Conservation (phyloP, 2,113 vertebrate species). For the Cercocebus atys region DNA sequence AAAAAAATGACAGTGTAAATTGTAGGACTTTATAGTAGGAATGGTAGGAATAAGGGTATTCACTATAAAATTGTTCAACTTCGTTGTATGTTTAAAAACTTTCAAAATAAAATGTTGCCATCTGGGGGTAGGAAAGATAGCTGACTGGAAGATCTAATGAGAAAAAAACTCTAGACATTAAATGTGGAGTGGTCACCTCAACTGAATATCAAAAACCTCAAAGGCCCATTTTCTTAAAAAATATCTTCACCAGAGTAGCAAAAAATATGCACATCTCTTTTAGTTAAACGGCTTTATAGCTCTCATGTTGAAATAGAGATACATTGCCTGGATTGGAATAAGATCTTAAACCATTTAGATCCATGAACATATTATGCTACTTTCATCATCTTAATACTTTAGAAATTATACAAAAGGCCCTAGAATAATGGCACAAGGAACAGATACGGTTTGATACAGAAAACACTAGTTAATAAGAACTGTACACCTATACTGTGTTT, state of each 20-base stretch:
- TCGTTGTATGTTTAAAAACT: neutral
- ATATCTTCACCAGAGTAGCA: neutral
- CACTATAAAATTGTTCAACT: constrained; percentile 28
- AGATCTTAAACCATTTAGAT: neutral
- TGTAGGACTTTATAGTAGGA: neutral
- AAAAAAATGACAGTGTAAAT: neutral
- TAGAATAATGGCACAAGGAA: neutral
- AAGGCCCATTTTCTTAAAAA: neutral
- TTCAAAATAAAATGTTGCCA: constrained; percentile 1
- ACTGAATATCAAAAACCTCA: neutral
- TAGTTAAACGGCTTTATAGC: neutral
- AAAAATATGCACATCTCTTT: neutral
- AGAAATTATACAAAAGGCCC: neutral
- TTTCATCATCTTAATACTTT: neutral
- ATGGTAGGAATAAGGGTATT: neutral
- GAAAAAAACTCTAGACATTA: neutral
- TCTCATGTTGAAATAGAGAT: neutral
- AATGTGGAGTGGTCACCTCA: neutral
- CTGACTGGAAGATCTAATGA: neutral
- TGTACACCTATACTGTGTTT: neutral
- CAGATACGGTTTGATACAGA: neutral
- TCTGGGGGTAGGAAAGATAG: neutral
- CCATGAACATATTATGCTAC: neutral
- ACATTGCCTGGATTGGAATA: neutral
- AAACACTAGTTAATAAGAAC: neutral